phyloP scores from a whole-genome alignment of 1,140 invertebrate species.

The fruit fly (Drosophila melanogaster) region Release_6_plus_ISO1_MT NT_037436.4:22277001-22277500 shows the following conservation, averaged over 20 bases:
- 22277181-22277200: constrained; percentile 38
- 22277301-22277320: too few relatives aligned
- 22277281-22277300: too few relatives aligned
- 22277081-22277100: constrained; percentile 20
- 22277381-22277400: too few relatives aligned
- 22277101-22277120: constrained; percentile 5
- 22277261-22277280: too few relatives aligned
- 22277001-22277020: constrained; percentile 35
- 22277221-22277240: constrained; percentile 72
- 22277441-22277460: too few relatives aligned
- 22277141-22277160: constrained; percentile 58
- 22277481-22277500: constrained; percentile 9
- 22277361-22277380: too few relatives aligned
- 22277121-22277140: constrained; percentile 20
- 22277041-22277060: constrained; percentile 65
- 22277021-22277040: constrained; percentile 20
- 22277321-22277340: too few relatives aligned
- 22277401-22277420: too few relatives aligned
- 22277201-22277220: constrained; percentile 77
- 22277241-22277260: background rate
- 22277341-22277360: too few relatives aligned
- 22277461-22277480: background rate
- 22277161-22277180: constrained; percentile 56
- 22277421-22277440: too few relatives aligned
- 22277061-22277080: constrained; percentile 42